Conservation (phyloP, 2,888 invertebrate genomes). For the Eucera pruinosa region DNA sequence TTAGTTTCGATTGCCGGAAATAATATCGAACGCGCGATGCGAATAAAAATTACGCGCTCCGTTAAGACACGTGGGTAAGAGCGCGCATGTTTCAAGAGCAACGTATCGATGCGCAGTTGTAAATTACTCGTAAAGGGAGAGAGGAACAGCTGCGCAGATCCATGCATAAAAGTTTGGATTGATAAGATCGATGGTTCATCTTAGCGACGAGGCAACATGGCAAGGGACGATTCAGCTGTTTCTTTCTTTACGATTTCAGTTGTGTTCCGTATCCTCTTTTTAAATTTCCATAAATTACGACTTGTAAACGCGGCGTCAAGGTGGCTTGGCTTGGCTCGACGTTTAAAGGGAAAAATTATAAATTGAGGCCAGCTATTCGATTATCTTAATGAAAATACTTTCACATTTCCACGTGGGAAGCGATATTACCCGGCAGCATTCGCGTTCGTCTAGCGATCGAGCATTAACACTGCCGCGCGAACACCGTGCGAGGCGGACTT, state of each 20-base stretch:
- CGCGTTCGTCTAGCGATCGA: constrained; percentile 2
- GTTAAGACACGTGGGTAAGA: too few species aligned
- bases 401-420: constrained; percentile 25
- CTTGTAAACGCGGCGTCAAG: neutral
- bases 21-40: too few species aligned
- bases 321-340: too few species aligned
- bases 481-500: neutral
- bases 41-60: too few species aligned
- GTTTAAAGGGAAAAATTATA: constrained; percentile 2
- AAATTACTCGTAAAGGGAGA: constrained; percentile 38
- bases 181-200: constrained; percentile 63
- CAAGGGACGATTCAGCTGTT: constrained; percentile 40
- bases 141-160: constrained; percentile 52
- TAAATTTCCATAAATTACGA: constrained; percentile 50
- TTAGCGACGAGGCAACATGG: constrained; percentile 27
- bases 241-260: constrained; percentile 50
- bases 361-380: constrained; percentile 38
- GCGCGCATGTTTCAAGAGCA: neutral
- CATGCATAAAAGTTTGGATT: constrained; percentile 27
- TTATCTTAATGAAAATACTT: constrained; percentile 36
- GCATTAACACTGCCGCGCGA: constrained; percentile 3
- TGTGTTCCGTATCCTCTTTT: constrained; percentile 32
- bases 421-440: neutral
- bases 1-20: too few species aligned
- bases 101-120: constrained; percentile 23